Base-by-base conservation (phyloP, 2,888 invertebrate genomes). In the Pharmacophagus antenor region DNA sequence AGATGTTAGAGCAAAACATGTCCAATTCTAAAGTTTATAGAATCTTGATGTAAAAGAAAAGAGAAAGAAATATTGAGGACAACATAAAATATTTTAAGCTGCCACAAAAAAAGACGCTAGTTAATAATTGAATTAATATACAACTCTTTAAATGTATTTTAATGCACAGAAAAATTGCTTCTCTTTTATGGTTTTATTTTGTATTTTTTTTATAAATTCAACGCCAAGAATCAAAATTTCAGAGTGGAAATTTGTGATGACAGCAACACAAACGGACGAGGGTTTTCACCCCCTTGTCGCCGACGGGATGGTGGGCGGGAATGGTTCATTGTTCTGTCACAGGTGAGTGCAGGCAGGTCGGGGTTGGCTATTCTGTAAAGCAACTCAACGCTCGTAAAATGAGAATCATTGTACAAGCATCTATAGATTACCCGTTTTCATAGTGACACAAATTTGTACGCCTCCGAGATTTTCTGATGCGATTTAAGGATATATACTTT, bases 291-390 rank as follows among this genome's bases (percentile, higher is more conserved):
- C 46, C 55, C 22, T n/a, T 41, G 22, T 27, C 55, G 42, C 23
- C 37, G 10, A 50, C 44, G 53, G 53, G 51, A 49, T 57, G 66
- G 63, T 64, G 60, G 63, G 57, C 46, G 48, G 46, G 50, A 57
- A 49, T 64, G 67, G 64, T 63, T 67, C 63, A 73, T 69, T 76
- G 79, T 81, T 74, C 76, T 73, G 70, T 70, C 73, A 74, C 71
- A 76, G 75, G 74, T 76, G 77, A 79, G 73, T 71, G 77, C 79
- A 75, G 73, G 68, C 65, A 62, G 64, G 65, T 72, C 74, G 72
- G 66, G 68, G 65, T 65, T 63, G 63, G 68, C 51, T 62, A 64
- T 67, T 63, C 63, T 63, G 59, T 27, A 46, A 15, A 41, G 37
- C 54, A 62, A 57, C 54, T 57, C 58, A 50, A 57, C 62, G 57